phyloP scores from a whole-genome alignment of 2,797 vertebrate genomes.

The Acanthis flammea region DNA sequence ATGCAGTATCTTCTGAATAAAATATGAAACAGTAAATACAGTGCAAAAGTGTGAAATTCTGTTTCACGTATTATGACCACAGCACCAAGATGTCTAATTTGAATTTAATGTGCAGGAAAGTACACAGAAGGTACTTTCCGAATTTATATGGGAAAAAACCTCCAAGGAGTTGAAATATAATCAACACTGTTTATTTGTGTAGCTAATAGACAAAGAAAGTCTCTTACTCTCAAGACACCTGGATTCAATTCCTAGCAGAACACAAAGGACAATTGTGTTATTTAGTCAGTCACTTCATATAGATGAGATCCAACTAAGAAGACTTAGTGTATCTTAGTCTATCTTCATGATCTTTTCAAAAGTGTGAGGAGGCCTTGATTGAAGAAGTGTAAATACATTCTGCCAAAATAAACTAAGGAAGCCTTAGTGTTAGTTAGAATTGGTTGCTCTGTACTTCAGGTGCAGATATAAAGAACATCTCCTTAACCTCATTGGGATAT shows the following conservation, averaged over 20 bases:
- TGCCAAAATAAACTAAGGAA: not conserved
- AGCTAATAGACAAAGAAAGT: not conserved
- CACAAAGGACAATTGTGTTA: not conserved
- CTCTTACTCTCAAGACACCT: not conserved
- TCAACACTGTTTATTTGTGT: not conserved
- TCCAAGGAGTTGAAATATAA: not conserved
- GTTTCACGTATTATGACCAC: not conserved
- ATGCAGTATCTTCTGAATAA: not conserved
- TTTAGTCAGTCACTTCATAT: not conserved
- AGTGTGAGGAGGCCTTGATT: not conserved
- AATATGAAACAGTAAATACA: not conserved
- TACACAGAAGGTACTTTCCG: not conserved
- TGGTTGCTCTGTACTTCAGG: not conserved
- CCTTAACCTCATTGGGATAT: not conserved
- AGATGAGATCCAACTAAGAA: not conserved
- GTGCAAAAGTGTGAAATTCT: not conserved
- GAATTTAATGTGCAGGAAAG: not conserved
- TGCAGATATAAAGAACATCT: not conserved
- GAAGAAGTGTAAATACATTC: slow-evolving; percentile 1
- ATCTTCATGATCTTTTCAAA: slow-evolving; percentile 23
- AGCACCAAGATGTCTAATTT: not conserved
- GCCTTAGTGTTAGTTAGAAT: not conserved
- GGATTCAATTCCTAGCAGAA: slow-evolving; percentile 14
- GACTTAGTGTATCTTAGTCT: not conserved
- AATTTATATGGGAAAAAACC: not conserved